These are phyloP conservation scores for Archips crataeganus DNA, from an alignment of 2,888 invertebrate genomes.

Conservation along the genomic window DNA sequence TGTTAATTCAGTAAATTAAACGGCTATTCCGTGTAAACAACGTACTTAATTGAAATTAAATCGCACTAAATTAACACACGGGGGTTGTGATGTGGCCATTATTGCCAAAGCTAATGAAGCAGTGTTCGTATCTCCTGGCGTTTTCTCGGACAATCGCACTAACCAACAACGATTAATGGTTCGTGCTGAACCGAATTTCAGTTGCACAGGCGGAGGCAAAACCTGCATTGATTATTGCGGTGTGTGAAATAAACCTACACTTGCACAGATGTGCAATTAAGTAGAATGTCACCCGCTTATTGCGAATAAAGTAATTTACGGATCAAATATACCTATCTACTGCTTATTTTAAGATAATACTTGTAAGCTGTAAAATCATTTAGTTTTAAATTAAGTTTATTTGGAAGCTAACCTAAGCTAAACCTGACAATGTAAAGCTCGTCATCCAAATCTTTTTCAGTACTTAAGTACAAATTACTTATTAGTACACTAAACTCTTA, in stretches of 20 bases:
- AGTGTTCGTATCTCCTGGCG: constrained; percentile 24
- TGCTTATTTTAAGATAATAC: background rate
- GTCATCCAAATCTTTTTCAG: too few species aligned
- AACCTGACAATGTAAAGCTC: too few species aligned
- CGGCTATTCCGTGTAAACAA: background rate
- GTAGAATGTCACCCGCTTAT: background rate
- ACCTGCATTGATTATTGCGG: constrained; percentile 25
- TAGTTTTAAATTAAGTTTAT: background rate
- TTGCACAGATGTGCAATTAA: background rate
- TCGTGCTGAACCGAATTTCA: constrained; percentile 27
- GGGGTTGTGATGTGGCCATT: constrained; percentile 18
- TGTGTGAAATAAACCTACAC: background rate
- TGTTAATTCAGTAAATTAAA: background rate
- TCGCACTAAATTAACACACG: constrained; percentile 31
- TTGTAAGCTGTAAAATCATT: background rate
- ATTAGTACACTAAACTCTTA: too few species aligned
- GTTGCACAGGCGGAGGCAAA: constrained; percentile 24
- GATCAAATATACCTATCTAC: background rate
- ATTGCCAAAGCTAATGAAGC: constrained; percentile 38
- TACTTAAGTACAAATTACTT: too few species aligned
- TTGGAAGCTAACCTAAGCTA: too few species aligned
- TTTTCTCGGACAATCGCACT: constrained; percentile 41
- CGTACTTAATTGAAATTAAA: constrained; percentile 20
- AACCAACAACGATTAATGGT: constrained; percentile 34
- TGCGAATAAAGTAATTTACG: background rate